phyloP scores from a whole-genome alignment of 2,888 invertebrate genomes.

The Polylopha cassiicola region DNA sequence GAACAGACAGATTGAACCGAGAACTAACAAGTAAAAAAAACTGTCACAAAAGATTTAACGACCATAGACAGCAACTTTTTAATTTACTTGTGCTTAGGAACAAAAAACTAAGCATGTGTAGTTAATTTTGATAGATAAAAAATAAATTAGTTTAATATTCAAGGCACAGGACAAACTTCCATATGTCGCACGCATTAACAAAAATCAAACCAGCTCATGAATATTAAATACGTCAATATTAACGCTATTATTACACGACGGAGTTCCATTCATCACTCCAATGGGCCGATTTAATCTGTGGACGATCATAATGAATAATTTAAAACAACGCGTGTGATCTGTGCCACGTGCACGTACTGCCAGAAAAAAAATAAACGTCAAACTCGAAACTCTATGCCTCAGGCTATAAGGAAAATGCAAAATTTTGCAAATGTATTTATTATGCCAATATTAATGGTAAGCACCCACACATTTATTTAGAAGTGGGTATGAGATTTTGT shows the following conservation, averaged over 20 bases:
- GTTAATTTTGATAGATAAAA: too few relatives aligned
- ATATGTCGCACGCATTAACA: not conserved
- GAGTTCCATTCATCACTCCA: conserved; percentile 39
- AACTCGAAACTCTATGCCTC: conserved; percentile 1
- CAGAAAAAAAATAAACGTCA: not conserved
- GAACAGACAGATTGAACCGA: too few relatives aligned
- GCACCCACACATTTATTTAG: conserved; percentile 25
- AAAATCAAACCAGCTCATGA: conserved; percentile 29
- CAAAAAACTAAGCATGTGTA: too few relatives aligned
- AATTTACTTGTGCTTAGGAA: too few relatives aligned
- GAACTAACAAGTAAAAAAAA: too few relatives aligned
- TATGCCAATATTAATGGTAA: conserved; percentile 15
- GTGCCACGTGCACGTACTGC: not conserved
- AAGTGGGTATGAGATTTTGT: conserved; percentile 21
- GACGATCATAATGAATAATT: conserved; percentile 27
- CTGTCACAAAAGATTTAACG: too few relatives aligned
- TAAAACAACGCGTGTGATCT: conserved; percentile 21
- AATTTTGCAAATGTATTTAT: not conserved
- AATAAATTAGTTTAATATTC: not conserved
- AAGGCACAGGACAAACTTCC: not conserved
- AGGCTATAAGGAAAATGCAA: not conserved
- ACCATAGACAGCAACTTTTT: too few relatives aligned
- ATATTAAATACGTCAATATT: conserved; percentile 27
- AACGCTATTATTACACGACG: conserved; percentile 11
- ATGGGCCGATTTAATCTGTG: conserved; percentile 40